Conservation (phyloP, 1,140 invertebrate genomes). For the Oryctes rhinoceros region DNA sequence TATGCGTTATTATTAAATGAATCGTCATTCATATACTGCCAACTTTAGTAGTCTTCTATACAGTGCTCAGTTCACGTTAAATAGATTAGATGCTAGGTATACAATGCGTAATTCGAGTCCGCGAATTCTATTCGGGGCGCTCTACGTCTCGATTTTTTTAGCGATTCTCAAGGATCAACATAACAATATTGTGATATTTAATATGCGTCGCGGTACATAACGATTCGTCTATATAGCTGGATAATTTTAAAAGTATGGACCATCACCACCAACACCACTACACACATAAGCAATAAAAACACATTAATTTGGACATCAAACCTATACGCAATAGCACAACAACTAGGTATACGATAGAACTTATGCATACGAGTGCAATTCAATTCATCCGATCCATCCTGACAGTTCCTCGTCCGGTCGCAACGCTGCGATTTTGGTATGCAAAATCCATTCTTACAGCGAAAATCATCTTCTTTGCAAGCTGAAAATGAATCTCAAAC, state of each 20-base stretch:
- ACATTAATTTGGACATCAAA: neutral
- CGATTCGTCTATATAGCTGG: too few relatives aligned
- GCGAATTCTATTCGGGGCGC: too few relatives aligned
- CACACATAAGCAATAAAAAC: slow-evolving; percentile 31
- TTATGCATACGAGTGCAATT: slow-evolving; percentile 49
- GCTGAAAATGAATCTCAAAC: slow-evolving; percentile 62
- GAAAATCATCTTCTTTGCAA: slow-evolving; percentile 69
- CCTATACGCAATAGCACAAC: slow-evolving; percentile 31
- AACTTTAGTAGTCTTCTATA: too few relatives aligned
- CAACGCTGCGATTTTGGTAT: slow-evolving; percentile 73
- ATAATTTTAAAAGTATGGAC: neutral
- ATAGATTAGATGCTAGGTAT: too few relatives aligned
- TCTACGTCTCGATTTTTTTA: too few relatives aligned
- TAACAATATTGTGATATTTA: too few relatives aligned
- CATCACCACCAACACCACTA: slow-evolving; percentile 44
- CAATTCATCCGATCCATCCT: slow-evolving; percentile 77
- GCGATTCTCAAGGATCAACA: too few relatives aligned
- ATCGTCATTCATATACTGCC: too few relatives aligned
- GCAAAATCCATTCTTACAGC: slow-evolving; percentile 69
- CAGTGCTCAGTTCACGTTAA: too few relatives aligned
- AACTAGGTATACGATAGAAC: slow-evolving; percentile 38
- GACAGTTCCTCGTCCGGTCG: slow-evolving; percentile 78
- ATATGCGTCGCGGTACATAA: too few relatives aligned
- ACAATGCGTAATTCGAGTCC: too few relatives aligned
- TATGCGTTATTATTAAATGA: too few relatives aligned